Evolutionary conservation across 2,113 vertebrate species (phyloP), one percentile per base, ranked within the genome.

Genomic region (Pterocles burchelli): DNA sequence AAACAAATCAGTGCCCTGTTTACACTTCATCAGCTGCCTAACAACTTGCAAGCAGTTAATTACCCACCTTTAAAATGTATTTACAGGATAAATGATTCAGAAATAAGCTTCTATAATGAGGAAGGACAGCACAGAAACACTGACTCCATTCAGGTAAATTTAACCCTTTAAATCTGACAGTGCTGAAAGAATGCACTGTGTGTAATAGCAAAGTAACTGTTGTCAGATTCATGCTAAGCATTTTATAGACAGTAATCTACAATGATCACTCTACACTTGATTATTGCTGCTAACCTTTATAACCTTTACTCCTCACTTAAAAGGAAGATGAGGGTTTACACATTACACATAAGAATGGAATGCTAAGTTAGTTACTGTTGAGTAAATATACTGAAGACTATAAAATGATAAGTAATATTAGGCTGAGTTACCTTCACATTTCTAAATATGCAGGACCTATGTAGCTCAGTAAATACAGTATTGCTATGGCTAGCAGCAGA

Each of bases 11-110:
- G 79, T 26, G 49, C 80, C 80, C 87, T 2, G 33, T 97, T 97
- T 96, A 97, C 93, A 97, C 97, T 96, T 97, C 97, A 97, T 98
- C 97, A 97, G 84, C 90, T 97, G 83, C 94, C 93, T 98, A 98
- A 98, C 96, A 96, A 92, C 95, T 94, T 97, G 97, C 92, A 97
- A 93, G 61, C 90, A 94, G 89, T 95, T 98, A 98, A 98, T 98
- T 95, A 95, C 80, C 96, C 55, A 94, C 95, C 94, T 97, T 97
- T 96, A 96, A 98, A 97, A 97, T 57, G 83, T 89, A 92, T 51
- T 49, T 73, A 75, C n/a, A 93, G 84, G 88, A 96, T 81, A 96
- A 97, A 96, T 94, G 41, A 94, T 91, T 97, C 90, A 94, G 95
- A 97, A 97, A 93, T 86, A 91, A 80, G 70, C 48, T 90, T 91